Conservation (phyloP, 2,888 invertebrate species). For the Rhimphoctona megacephalus region DNA sequence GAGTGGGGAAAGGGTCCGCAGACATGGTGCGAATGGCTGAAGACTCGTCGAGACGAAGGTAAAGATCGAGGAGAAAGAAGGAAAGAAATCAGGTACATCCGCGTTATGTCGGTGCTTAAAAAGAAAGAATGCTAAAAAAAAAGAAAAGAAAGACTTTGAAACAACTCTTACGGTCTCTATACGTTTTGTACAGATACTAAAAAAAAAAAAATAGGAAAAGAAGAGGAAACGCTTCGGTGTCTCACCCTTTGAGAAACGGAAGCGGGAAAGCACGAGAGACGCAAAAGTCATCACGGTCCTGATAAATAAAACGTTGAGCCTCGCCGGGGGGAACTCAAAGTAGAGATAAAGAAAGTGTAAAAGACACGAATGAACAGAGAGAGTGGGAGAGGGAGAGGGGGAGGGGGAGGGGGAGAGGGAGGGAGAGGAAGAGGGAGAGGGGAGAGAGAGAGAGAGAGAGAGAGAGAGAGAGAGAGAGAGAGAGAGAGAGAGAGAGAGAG, state of each 20-base stretch:
- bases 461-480: not conserved
- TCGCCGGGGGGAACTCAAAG: conserved; percentile 63
- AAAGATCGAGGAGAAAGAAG: conserved; percentile 7
- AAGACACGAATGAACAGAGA: not conserved
- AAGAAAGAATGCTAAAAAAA: not conserved
- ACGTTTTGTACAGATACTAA: conserved; percentile 23
- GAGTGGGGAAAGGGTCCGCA: conserved; percentile 26
- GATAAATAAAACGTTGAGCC: conserved; percentile 83
- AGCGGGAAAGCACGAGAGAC: conserved; percentile 67
- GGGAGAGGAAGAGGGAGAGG: not conserved
- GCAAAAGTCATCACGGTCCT: conserved; percentile 80
- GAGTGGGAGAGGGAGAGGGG: not conserved
- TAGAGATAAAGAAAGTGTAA: conserved; percentile 22
- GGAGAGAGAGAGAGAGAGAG: not conserved
- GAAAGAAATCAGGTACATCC: conserved; percentile 42
- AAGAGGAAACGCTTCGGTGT: conserved; percentile 26
- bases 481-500: no score
- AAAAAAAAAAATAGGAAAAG: conserved; percentile 30
- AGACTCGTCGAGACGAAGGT: conserved; percentile 29
- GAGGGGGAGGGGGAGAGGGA: conserved; percentile 16
- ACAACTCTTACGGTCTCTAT: not conserved
- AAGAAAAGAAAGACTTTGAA: not conserved
- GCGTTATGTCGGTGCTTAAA: not conserved
- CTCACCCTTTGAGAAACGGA: conserved; percentile 32
- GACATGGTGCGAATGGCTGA: conserved; percentile 34